Evolutionary conservation across 1,140 invertebrate genomes (phyloP).

Genomic region (Drosophila gunungcola): DNA sequence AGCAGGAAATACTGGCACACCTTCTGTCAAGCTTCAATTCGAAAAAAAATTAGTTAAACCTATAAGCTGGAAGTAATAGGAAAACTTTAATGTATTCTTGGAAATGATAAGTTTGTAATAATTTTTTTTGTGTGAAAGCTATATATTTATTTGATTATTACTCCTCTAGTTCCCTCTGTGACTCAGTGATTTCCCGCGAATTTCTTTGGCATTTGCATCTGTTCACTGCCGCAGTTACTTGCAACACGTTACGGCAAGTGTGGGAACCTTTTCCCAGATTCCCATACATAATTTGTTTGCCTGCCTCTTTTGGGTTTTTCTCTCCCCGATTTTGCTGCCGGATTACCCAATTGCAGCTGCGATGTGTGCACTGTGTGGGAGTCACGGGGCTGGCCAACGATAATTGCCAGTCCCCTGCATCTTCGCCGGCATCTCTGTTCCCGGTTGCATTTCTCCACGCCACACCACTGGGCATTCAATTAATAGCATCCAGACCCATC

Average conservation of each 20-base stretch:
- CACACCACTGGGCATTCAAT: conserved; percentile 50
- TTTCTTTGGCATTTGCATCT: conserved; percentile 72
- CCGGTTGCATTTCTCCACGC: conserved; percentile 47
- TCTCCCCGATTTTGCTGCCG: conserved; percentile 32
- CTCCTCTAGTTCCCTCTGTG: neutral
- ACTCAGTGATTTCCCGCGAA: conserved; percentile 43
- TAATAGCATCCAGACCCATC: conserved; percentile 50
- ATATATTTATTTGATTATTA: too few species aligned
- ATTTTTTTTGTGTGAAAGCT: too few species aligned
- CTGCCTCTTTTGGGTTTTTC: conserved; percentile 33
- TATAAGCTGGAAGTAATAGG: too few species aligned
- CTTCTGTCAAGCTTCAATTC: too few species aligned
- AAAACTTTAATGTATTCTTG: too few species aligned
- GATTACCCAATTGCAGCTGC: conserved; percentile 49
- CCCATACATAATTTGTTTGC: conserved; percentile 41
- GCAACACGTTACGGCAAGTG: conserved; percentile 73
- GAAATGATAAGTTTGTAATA: too few species aligned
- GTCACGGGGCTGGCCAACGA: conserved; percentile 40
- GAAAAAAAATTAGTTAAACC: too few species aligned
- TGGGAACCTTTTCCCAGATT: conserved; percentile 62
- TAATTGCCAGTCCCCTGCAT: conserved; percentile 44
- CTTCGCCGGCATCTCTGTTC: conserved; percentile 22
- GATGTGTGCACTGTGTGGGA: conserved; percentile 48
- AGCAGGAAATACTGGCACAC: too few species aligned
- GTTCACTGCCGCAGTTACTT: conserved; percentile 36